A percentile compares a stretch with the other conserved stretches of the same genome.
phyloP scores from a whole-genome alignment of 30 jellyfish, hydroid and myxozoan genomes.

The Hydra vulgaris region DNA sequence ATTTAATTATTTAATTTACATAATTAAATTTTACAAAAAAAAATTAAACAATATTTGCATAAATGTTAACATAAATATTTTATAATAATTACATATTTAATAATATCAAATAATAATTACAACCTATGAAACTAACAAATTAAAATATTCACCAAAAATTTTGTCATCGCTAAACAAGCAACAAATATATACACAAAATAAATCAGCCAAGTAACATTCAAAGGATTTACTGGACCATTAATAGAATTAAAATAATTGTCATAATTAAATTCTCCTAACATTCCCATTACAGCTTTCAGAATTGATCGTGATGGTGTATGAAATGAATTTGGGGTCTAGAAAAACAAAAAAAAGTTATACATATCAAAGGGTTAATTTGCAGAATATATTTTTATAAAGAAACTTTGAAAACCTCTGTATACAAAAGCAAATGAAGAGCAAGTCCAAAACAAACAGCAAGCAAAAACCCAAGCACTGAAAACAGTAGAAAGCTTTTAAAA shows the following conservation, averaged over 20 bases:
- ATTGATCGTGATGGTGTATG: slow-evolving; percentile 88
- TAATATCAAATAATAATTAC: too few species aligned
- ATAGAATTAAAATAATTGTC: slow-evolving; percentile 21
- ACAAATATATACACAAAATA: slow-evolving; percentile 69
- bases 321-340: slow-evolving; percentile 79
- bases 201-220: slow-evolving; percentile 90
- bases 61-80: too few species aligned
- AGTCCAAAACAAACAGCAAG: not conserved
- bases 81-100: too few species aligned
- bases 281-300: slow-evolving; percentile 90
- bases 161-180: slow-evolving; percentile 79
- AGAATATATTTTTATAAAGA: too few species aligned
- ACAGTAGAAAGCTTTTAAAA: not conserved
- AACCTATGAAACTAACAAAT: too few species aligned
- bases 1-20: too few species aligned
- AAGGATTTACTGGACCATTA: slow-evolving; percentile 48
- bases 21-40: too few species aligned
- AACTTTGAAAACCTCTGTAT: not conserved
- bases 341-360: too few species aligned
- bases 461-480: not conserved
- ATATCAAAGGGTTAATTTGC: too few species aligned
- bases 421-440: not conserved
- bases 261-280: slow-evolving; percentile 93
- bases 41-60: too few species aligned
- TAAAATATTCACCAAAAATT: slow-evolving; percentile 55